Evolutionary conservation across 2,888 invertebrate species (phyloP).

Genomic region (Anaspis maculata): DNA sequence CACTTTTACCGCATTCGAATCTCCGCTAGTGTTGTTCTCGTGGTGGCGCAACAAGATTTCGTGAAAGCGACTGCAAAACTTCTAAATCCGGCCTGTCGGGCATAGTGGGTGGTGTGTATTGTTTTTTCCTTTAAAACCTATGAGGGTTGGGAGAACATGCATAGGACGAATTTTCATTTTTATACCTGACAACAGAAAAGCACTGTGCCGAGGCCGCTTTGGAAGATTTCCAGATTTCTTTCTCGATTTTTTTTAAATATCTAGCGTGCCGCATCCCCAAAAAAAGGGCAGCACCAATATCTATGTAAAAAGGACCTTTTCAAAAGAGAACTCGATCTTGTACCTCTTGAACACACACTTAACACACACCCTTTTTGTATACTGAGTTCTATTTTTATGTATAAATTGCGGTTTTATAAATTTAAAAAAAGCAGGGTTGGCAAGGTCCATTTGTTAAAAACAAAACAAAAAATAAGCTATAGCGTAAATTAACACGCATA

Average conservation of each 20-base stretch:
- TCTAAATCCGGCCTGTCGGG: slow-evolving; percentile 29
- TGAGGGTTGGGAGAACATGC: slow-evolving; percentile 35
- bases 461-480: slow-evolving; percentile 15
- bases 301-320: slow-evolving; percentile 13
- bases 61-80: slow-evolving; percentile 43
- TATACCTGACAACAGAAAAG: slow-evolving; percentile 14
- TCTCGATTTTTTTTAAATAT: slow-evolving; percentile 17
- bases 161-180: slow-evolving; percentile 10
- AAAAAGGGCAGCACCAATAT: slow-evolving; percentile 7
- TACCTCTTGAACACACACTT: no score
- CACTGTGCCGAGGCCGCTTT: slow-evolving; percentile 25
- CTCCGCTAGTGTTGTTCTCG: slow-evolving; percentile 50
- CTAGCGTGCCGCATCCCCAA: slow-evolving; percentile 15
- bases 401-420: no score
- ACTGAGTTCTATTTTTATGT: no score
- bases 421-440: slow-evolving; percentile 19
- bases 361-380: no score
- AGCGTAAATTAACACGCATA: slow-evolving; percentile 5
- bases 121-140: slow-evolving; percentile 35
- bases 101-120: slow-evolving; percentile 32
- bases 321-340: slow-evolving; percentile 5
- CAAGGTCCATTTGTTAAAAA: slow-evolving; percentile 21
- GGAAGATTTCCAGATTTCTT: slow-evolving; percentile 20
- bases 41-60: slow-evolving; percentile 61
- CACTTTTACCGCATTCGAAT: slow-evolving; percentile 38